Evolutionary conservation across 2,888 invertebrate species (phyloP), one percentile per base, ranked within the genome.

Genomic region (Chloroclystis v-ata): DNA sequence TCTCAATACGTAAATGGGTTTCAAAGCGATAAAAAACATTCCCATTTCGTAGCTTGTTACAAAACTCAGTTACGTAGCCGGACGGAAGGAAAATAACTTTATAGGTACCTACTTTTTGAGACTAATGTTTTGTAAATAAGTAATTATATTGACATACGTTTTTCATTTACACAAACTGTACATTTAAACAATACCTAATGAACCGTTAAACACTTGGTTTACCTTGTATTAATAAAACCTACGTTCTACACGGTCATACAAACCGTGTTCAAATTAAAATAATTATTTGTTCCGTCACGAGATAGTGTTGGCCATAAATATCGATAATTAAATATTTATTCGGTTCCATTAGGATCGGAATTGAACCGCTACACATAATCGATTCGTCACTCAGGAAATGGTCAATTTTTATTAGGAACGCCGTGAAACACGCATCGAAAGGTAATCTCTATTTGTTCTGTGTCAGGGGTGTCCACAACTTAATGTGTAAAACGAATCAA

Each of bases 261-360:
- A 44, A 45, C 39, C 59, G 60, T 65, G 61, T 63, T 63, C 67
- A 74, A 76, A 82, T 78, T 72, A 77, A 73, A 75, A 67, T 74
- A 66, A 82, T 80, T 74, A 80, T 52, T 51, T 32, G 43, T 53
- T 73, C 77, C 79, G 80, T 79, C 82, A 82, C 82, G 53, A 53
- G 50, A 49, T 46, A 52, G 54, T 78, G 84, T 82, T 82, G 75
- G 64, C 75, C 72, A 80, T 79, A 83, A 81, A 84, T 70, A 69
- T 65, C 67, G 65, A 75, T 79, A 77, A 84, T 84, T 84, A 84
- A 86, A 85, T 84, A 83, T 85, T 83, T 82, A 83, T 76, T 82
- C 82, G 79, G 79, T 76, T 75, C 78, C 63, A 83, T 82, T 82
- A 75, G 74, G 65, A 78, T 74, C 73, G 73, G 72, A 69, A 67